Percentiles rank a stretch among this genome's conserved stretches.
phyloP scores from a whole-genome alignment of 2,797 vertebrate species.

The Acanthiza pusilla region DNA sequence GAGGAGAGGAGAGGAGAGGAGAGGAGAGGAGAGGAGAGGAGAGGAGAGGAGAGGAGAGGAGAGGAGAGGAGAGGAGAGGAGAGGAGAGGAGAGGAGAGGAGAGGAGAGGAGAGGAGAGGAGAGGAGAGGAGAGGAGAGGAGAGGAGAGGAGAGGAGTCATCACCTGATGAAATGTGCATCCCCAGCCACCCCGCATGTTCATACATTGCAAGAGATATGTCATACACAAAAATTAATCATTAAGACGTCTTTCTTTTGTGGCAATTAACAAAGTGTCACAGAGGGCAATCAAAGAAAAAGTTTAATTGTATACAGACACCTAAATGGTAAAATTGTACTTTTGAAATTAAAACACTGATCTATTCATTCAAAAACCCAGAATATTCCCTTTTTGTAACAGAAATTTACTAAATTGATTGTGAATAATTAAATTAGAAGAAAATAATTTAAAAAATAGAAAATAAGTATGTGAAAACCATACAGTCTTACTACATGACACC shows the following conservation, averaged over 20 bases:
- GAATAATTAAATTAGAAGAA: not conserved
- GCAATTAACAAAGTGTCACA: not conserved
- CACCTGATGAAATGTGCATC: not conserved
- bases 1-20: too few relatives aligned
- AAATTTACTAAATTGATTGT: not conserved
- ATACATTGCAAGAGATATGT: not conserved
- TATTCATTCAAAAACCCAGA: not conserved
- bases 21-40: too few relatives aligned
- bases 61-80: too few relatives aligned
- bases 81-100: too few relatives aligned
- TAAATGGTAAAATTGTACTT: not conserved
- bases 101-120: too few relatives aligned
- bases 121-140: too few relatives aligned
- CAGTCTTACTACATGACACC: not conserved
- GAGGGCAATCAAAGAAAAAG: not conserved
- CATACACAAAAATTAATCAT: not conserved
- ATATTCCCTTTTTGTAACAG: not conserved
- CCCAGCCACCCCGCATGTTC: not conserved
- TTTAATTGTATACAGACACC: not conserved
- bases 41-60: too few relatives aligned
- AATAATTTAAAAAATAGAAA: not conserved
- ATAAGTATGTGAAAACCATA: not conserved
- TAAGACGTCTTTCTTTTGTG: not conserved
- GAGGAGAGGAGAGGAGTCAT: not conserved
- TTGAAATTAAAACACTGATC: not conserved